Conservation (phyloP, 2,888 invertebrate genomes). For the Apamea sordens region DNA sequence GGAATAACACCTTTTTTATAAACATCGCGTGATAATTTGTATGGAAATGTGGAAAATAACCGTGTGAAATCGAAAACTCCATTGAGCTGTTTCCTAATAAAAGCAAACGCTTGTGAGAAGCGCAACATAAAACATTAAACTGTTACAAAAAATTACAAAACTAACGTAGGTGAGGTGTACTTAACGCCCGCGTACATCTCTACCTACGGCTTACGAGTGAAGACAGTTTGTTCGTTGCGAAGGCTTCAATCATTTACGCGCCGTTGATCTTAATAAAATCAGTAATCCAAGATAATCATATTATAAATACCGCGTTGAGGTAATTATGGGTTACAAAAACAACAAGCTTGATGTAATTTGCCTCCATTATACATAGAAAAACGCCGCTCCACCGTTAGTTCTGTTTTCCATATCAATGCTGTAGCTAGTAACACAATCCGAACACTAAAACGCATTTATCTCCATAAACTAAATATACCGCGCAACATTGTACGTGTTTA, state of each 20-base stretch:
- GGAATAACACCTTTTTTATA: background rate
- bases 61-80: constrained; percentile 47
- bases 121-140: constrained; percentile 35
- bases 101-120: constrained; percentile 33
- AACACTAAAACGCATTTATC: constrained; percentile 73
- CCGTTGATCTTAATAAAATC: constrained; percentile 68
- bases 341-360: constrained; percentile 35
- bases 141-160: constrained; percentile 62
- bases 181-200: constrained; percentile 69
- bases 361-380: constrained; percentile 30
- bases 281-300: constrained; percentile 55
- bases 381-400: constrained; percentile 18
- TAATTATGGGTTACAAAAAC: constrained; percentile 55
- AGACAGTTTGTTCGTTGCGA: constrained; percentile 52
- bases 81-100: constrained; percentile 49
- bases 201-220: constrained; percentile 42
- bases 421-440: constrained; percentile 61
- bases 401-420: constrained; percentile 51
- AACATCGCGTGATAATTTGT: constrained; percentile 15
- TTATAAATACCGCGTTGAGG: constrained; percentile 35
- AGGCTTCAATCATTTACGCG: constrained; percentile 72
- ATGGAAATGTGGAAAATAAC: constrained; percentile 39
- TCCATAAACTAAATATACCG: constrained; percentile 79
- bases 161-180: constrained; percentile 61
- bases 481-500: constrained; percentile 72